Base-by-base conservation (phyloP, 2,888 invertebrate species). In the Clivina fossor region DNA sequence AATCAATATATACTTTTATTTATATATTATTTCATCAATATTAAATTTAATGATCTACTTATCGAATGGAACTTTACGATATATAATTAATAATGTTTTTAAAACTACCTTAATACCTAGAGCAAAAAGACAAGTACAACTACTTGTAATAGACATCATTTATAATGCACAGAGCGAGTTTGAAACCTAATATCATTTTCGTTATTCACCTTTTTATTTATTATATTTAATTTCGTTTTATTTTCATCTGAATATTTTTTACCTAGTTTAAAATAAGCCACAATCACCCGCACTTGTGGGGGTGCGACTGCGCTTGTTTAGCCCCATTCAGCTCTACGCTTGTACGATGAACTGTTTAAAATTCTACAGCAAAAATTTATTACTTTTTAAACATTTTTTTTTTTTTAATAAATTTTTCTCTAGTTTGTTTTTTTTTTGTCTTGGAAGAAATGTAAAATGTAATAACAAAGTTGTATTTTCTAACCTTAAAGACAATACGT, bases 51-150 rank as follows among this genome's bases (percentile, higher is more conserved):
- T 41, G 47, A 40, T 38, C 55, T 55, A 55, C 55, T 47, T 55
- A 55, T 55, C 47, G 40, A 55, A 55, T 55, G 55, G 55, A 55
- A 55, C 55, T 55, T 53, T 43, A 44, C 44, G 53, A 53, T 53
- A 53, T 41, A 41, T 35, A 53, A 51, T 50, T 35, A 37, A 43
- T 53, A 20, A 9, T 53, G n/a, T n/a, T n/a, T n/a, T 53, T 53
- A 40, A 53, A 41, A 53, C 53, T 53, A 53, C 35, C 53, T 53
- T 53, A 53, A 44, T 35, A 44, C 20, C 53, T 53, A 53, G 53
- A 53, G 53, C 53, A 53, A 44, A 53, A 44, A 53, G 47, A 47
- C 47, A 47, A 47, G 44, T 50, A 50, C 32, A 50, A 50, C 50
- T 50, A 50, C 40, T 50, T 50, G 50, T 41, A 53, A 53, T 53